Percentiles rank a stretch among this genome's conserved stretches.
Evolutionary conservation across 2,888 invertebrate species (phyloP).

Genomic region (Hemithea aestivaria): DNA sequence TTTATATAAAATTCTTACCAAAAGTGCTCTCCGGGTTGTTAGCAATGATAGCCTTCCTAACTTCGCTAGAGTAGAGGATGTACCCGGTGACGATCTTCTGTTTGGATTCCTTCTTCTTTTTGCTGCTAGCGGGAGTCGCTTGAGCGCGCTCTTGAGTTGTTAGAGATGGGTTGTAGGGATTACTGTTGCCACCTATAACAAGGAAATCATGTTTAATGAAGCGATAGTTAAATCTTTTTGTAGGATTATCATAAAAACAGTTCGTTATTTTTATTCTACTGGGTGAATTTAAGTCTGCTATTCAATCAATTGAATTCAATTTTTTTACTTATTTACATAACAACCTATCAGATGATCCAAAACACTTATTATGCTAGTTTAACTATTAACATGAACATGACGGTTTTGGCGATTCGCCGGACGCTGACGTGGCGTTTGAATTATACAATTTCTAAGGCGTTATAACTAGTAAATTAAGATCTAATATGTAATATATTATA

Average conservation of each 20-base stretch:
- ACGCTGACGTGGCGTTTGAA: neutral
- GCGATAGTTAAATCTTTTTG: no score
- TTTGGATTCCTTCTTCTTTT: conserved; percentile 77
- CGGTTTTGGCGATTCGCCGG: neutral
- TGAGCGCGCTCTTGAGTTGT: conserved; percentile 50
- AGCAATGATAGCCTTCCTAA: conserved; percentile 93
- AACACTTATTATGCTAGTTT: no score
- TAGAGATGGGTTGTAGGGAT: conserved; percentile 66
- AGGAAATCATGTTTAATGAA: no score
- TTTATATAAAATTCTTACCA: conserved; percentile 87
- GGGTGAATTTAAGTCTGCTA: no score
- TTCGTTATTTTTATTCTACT: no score
- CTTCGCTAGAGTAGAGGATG: conserved; percentile 98
- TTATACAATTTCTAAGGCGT: no score
- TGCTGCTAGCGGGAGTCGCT: conserved; percentile 52
- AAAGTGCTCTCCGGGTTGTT: conserved; percentile 97
- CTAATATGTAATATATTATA: no score
- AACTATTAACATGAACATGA: conserved; percentile 38
- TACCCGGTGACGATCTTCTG: conserved; percentile 96
- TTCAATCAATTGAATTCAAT: no score
- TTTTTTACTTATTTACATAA: no score
- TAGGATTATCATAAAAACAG: no score
- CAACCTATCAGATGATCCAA: no score
- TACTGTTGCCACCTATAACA: conserved; percentile 74
- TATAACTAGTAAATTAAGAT: no score